Conservation (phyloP, 2,113 vertebrate species). For the Coptodon rendalli region DNA sequence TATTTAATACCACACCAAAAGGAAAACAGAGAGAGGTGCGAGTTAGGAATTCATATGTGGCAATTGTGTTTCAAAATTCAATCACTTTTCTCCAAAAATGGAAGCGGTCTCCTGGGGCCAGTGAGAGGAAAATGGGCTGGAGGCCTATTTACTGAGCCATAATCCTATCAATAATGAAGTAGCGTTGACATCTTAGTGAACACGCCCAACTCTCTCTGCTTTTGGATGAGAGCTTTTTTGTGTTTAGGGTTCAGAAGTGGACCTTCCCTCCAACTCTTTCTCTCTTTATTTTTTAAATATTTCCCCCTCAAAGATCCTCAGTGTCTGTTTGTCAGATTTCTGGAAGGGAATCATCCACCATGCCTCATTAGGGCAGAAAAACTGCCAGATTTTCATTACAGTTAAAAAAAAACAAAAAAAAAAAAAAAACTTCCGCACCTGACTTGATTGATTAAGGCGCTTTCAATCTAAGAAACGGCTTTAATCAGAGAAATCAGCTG, state of each 20-base stretch:
- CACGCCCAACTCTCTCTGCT: conserved; percentile 23
- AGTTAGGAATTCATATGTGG: not conserved
- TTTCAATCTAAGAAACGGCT: not conserved
- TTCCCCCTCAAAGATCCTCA: not conserved
- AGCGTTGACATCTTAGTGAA: conserved; percentile 51
- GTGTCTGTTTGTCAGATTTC: not conserved
- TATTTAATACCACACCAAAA: conserved; percentile 28
- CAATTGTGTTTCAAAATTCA: not conserved
- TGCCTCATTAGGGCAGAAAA: not conserved
- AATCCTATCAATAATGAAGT: conserved; percentile 72
- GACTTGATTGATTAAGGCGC: conserved; percentile 16
- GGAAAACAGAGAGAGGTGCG: conserved; percentile 17
- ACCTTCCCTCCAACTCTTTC: not conserved
- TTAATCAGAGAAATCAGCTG: conserved; percentile 9
- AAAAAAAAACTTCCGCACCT: not conserved
- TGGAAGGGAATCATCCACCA: not conserved
- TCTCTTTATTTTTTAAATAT: not conserved
- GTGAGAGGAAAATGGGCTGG: conserved; percentile 40
- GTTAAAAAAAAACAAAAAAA: accelerated
- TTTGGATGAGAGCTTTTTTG: conserved; percentile 54
- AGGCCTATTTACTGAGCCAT: conserved; percentile 61
- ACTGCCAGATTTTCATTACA: not conserved
- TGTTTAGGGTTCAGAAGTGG: conserved; percentile 30
- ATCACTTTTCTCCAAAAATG: conserved; percentile 45
- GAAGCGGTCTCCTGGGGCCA: conserved; percentile 42